Conservation (phyloP, 2,113 vertebrate genomes). For the Odontophorus gujanensis region DNA sequence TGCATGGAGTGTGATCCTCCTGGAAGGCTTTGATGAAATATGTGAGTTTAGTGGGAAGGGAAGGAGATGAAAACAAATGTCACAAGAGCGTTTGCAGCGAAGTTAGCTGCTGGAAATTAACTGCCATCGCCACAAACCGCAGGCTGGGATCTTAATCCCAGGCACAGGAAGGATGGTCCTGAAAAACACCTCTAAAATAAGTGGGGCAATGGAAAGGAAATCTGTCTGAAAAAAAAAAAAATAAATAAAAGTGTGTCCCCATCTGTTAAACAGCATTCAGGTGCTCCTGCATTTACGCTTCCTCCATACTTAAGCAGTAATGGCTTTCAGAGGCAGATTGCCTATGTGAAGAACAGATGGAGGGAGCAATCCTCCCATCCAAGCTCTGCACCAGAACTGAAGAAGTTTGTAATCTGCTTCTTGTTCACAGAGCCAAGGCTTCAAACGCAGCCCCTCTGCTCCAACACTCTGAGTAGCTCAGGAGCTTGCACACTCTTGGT, state of each 20-base stretch:
- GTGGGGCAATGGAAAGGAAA: conserved; percentile 16
- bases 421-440: conserved; percentile 37
- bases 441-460: conserved; percentile 20
- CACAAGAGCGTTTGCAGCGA: not conserved
- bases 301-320: conserved; percentile 54
- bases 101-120: conserved; percentile 4
- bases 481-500: not conserved
- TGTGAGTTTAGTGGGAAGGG: not conserved
- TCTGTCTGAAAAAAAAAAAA: conserved; percentile 21
- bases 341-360: conserved; percentile 58
- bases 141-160: not conserved
- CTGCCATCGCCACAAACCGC: not conserved
- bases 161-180: not conserved
- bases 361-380: conserved; percentile 32
- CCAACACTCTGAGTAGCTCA: not conserved
- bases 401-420: conserved; percentile 59
- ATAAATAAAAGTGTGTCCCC: not conserved
- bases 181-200: conserved; percentile 36
- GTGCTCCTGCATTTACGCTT: conserved; percentile 48
- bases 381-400: conserved; percentile 39
- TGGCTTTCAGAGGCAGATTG: conserved; percentile 40
- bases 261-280: conserved; percentile 63
- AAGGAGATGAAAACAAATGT: not conserved
- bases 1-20: not conserved
- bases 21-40: not conserved